These are phyloP conservation scores for Gastrophryne carolinensis DNA, from an alignment of 2,797 vertebrate genomes.

Conservation along the genomic window DNA sequence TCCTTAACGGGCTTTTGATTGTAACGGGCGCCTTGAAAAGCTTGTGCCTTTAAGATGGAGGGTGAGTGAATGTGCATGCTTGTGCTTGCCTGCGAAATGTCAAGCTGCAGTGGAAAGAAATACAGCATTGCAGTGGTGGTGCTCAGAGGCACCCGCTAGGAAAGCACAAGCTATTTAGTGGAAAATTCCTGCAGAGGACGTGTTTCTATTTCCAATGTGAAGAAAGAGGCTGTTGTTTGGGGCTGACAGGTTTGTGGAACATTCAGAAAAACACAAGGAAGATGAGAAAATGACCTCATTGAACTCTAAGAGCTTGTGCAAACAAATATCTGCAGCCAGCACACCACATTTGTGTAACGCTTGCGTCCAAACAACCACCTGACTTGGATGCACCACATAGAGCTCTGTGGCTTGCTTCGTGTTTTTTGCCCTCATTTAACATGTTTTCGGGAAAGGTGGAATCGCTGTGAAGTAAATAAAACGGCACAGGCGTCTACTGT, in stretches of 20 bases:
- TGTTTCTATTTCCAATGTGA: conserved; percentile 76
- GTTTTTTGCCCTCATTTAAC: background rate
- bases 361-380: conserved; percentile 53
- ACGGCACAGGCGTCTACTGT: conserved; percentile 33
- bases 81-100: conserved; percentile 71
- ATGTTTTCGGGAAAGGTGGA: conserved; percentile 35
- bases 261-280: conserved; percentile 69
- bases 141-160: conserved; percentile 72
- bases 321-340: conserved; percentile 61
- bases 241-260: conserved; percentile 72
- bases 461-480: conserved; percentile 45
- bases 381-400: conserved; percentile 54
- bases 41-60: conserved; percentile 46
- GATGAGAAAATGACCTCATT: conserved; percentile 75
- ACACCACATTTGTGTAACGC: conserved; percentile 45
- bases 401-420: background rate
- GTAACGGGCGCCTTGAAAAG: conserved; percentile 52
- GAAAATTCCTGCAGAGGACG: conserved; percentile 81
- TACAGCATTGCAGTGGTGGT: conserved; percentile 73
- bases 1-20: background rate
- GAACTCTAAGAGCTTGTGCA: conserved; percentile 70
- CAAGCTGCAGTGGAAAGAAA: conserved; percentile 76
- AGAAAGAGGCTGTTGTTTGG: conserved; percentile 79
- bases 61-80: conserved; percentile 69
- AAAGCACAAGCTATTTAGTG: conserved; percentile 72